Conservation (phyloP, 2,888 invertebrate genomes). For the Acrobasis suavella region DNA sequence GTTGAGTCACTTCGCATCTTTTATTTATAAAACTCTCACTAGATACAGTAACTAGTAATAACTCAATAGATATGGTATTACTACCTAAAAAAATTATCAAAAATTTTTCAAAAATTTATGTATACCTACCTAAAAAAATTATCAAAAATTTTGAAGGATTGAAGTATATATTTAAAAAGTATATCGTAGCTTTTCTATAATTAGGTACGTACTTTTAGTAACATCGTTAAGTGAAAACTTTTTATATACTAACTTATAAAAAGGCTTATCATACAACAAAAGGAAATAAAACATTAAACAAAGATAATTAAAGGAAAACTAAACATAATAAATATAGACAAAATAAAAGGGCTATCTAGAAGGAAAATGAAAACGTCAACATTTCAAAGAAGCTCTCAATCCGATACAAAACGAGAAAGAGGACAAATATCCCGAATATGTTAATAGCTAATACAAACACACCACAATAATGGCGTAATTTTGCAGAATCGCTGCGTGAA, state of each 20-base stretch:
- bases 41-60: background rate
- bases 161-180: too few relatives aligned
- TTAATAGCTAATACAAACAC: constrained; percentile 16
- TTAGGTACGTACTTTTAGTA: too few relatives aligned
- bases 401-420: background rate
- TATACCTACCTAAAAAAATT: too few relatives aligned
- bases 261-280: too few relatives aligned
- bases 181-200: too few relatives aligned
- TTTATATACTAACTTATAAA: too few relatives aligned
- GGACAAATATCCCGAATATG: background rate
- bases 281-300: too few relatives aligned
- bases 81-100: too few relatives aligned
- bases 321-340: background rate
- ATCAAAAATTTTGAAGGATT: too few relatives aligned
- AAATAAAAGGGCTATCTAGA: background rate
- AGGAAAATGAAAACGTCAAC: background rate
- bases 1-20: constrained; percentile 3
- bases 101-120: too few relatives aligned
- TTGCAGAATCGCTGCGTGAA: constrained; percentile 23
- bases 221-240: too few relatives aligned
- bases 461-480: constrained; percentile 25
- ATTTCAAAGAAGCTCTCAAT: constrained; percentile 2
- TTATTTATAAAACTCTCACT: constrained; percentile 1
- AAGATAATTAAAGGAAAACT: background rate
- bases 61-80: too few relatives aligned